phyloP scores from a whole-genome alignment of 2,888 invertebrate species.

The Trissonchulus sp. region DNA sequence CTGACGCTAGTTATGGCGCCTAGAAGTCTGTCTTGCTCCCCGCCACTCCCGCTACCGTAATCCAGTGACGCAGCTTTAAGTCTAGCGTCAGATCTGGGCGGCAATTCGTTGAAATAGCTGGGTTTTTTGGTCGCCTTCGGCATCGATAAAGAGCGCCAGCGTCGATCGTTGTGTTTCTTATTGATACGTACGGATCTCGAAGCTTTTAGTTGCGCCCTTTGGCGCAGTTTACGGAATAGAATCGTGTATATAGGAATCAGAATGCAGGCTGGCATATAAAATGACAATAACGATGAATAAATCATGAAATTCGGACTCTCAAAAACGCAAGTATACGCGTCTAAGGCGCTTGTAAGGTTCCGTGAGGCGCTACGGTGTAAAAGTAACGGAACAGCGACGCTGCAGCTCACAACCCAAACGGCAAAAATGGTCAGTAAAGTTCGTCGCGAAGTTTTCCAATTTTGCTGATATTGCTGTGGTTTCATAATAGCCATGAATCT shows the following conservation, averaged over 20 bases:
- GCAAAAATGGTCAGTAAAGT: neutral
- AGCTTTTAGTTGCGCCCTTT: neutral
- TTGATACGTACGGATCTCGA: neutral
- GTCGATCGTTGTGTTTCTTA: neutral
- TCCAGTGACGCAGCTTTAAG: neutral
- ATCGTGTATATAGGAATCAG: neutral
- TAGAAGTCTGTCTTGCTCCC: neutral
- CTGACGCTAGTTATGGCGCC: no score
- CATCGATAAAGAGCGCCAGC: neutral
- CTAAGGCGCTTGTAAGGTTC: neutral
- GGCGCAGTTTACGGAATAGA: neutral
- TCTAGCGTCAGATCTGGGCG: neutral
- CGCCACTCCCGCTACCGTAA: neutral
- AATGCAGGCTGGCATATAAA: conserved; percentile 12
- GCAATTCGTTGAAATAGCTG: neutral
- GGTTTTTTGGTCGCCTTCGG: neutral
- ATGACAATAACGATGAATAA: conserved; percentile 2
- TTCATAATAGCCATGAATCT: conserved; percentile 16
- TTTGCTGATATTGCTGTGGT: conserved; percentile 6
- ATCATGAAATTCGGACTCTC: conserved; percentile 16
- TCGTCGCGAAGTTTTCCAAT: neutral
- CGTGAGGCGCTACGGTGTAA: neutral
- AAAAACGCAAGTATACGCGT: neutral
- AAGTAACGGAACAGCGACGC: neutral
- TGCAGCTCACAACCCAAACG: neutral